Evolutionary conservation across 2,113 vertebrate genomes (phyloP).

Genomic region (Psittacus erithacus): DNA sequence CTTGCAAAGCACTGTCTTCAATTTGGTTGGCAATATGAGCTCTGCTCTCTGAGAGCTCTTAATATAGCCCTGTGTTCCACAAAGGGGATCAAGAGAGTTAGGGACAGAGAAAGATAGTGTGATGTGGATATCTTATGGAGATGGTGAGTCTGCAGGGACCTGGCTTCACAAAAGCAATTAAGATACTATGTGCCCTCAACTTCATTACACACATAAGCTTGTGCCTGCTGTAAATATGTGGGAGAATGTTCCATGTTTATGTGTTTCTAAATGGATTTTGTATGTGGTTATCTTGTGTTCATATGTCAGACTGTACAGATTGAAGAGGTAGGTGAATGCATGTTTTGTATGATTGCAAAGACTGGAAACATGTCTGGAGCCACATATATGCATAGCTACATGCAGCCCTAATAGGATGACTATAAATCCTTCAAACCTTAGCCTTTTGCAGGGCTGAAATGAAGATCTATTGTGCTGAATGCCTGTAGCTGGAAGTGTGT

Average conservation of each 20-base stretch:
- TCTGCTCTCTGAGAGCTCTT: neutral
- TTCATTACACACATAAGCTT: neutral
- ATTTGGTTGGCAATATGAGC: neutral
- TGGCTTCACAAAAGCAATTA: constrained; percentile 20
- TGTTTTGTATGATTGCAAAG: neutral
- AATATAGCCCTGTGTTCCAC: neutral
- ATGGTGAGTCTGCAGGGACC: neutral
- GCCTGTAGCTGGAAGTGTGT: neutral
- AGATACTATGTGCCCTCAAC: neutral
- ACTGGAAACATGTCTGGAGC: neutral
- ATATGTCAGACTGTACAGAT: neutral
- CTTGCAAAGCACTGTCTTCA: neutral
- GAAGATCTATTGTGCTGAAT: neutral
- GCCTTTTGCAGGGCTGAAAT: neutral
- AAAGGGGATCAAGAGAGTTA: neutral
- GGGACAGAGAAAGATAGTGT: neutral
- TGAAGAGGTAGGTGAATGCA: neutral
- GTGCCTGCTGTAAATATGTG: neutral
- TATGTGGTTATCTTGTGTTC: neutral
- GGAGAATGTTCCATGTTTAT: neutral
- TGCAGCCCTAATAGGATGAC: neutral
- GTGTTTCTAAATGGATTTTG: neutral
- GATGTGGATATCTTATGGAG: neutral
- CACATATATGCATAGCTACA: accelerated
- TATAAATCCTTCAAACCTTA: neutral